A percentile compares a stretch with the other conserved stretches of the same genome.
phyloP scores from a whole-genome alignment of 2,888 invertebrate species.

The Caenorhabditis doughertyi region DNA sequence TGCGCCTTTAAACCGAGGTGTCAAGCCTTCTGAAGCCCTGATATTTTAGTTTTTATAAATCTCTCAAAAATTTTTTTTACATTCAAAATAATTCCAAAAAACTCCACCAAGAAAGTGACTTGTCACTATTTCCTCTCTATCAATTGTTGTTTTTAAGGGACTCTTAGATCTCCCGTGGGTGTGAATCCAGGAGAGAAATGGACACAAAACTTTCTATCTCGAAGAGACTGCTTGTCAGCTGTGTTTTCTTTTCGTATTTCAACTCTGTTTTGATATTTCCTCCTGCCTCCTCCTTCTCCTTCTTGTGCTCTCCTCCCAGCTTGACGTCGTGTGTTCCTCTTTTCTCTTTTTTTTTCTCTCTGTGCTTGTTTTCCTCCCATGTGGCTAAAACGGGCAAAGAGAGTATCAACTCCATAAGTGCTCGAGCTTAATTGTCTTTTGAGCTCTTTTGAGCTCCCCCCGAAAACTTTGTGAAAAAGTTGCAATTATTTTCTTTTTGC shows the following conservation, averaged over 20 bases:
- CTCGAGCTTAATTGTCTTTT: not conserved
- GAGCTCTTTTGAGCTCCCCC: not conserved
- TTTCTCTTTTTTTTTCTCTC: not conserved
- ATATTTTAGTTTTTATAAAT: too few species aligned
- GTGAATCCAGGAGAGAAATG: slow-evolving; percentile 29
- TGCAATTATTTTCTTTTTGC: not conserved
- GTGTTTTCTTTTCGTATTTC: slow-evolving; percentile 37
- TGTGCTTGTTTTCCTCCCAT: too few species aligned
- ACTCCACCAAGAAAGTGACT: too few species aligned
- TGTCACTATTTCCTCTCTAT: not conserved
- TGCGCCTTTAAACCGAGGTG: too few species aligned
- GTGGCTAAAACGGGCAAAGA: too few species aligned
- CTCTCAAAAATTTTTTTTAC: too few species aligned
- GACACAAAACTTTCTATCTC: not conserved
- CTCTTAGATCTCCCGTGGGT: slow-evolving; percentile 49
- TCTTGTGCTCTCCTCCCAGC: not conserved
- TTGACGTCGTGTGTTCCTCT: too few species aligned
- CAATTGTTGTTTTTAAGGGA: slow-evolving; percentile 21
- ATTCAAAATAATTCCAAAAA: too few species aligned
- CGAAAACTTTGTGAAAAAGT: too few species aligned
- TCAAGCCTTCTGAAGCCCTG: too few species aligned
- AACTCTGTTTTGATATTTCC: slow-evolving; percentile 25
- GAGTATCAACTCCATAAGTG: too few species aligned
- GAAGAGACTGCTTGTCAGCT: slow-evolving; percentile 40
- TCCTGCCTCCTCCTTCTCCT: slow-evolving; percentile 10